These are phyloP conservation scores for Melanocharis versteri DNA, from an alignment of 2,113 vertebrate genomes.

Conservation along the genomic window DNA sequence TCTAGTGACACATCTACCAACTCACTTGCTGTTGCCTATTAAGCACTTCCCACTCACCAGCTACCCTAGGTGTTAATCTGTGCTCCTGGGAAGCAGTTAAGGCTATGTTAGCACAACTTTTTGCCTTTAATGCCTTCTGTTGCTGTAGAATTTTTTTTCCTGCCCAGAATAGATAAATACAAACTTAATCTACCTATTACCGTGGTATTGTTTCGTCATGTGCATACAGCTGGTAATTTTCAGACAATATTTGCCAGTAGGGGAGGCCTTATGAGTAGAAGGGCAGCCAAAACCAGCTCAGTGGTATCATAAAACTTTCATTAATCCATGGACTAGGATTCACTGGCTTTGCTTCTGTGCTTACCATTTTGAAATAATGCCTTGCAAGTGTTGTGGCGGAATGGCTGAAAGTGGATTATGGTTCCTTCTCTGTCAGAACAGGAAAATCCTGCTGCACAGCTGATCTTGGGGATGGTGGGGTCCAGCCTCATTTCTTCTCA, in stretches of 20 bases:
- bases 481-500: neutral
- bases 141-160: neutral
- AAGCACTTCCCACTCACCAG: neutral
- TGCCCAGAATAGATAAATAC: neutral
- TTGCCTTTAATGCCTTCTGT: neutral
- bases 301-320: neutral
- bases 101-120: neutral
- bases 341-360: neutral
- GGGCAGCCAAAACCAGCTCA: neutral
- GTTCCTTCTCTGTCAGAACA: neutral
- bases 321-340: neutral
- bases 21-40: neutral
- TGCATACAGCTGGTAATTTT: neutral
- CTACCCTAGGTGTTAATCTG: neutral
- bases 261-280: neutral
- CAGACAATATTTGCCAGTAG: neutral
- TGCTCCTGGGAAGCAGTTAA: neutral
- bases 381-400: neutral
- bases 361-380: neutral
- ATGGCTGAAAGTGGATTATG: neutral
- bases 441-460: neutral
- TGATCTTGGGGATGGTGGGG: neutral
- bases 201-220: neutral
- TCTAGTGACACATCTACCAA: neutral
- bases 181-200: neutral